Evolutionary conservation across 2,888 invertebrate genomes (phyloP), one percentile per base, ranked within the genome.

Genomic region (Drosophila paracracens): DNA sequence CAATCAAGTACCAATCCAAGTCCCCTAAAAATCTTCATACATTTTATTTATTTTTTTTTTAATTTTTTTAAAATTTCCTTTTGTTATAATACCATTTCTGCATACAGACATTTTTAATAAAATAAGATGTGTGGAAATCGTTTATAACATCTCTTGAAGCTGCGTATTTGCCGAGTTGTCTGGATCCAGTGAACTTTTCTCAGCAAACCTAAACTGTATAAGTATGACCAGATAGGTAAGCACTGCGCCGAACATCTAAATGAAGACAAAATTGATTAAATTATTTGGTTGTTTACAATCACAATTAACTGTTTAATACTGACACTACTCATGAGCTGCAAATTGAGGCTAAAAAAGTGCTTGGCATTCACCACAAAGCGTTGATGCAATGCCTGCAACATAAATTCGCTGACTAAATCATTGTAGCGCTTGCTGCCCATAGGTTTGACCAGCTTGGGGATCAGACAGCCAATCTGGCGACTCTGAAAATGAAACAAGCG

Each of bases 331-430:
- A 93, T 67, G 0, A 93, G 69, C 33, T 91, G 86, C 59, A 93
- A 79, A 79, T 93, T 92, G 10, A 93, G 85, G 36, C 71, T 88
- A 29, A 93, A 93, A 75, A 93, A 93, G 11, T 92, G 91, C 76
- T 92, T 93, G 40, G 93, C 93, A 4, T 92, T 91, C 10, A 93
- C 85, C 21, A 86, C 74, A 38, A 93, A 92, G 7, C 89, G 90
- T 69, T 93, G 93, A 79, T 93, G 93, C 6, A 93, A 74, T 2
- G 91, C 88, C 74, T 93, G 93, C 35, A 93, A 54, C 0, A 92
- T 89, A 66, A 93, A 93, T 18, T 93, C 92, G n/a, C 81, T 91
- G 8, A 93, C 88, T 60, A 93, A 76, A 62, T 91, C 88, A 51
- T 93, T 93, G 57, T 92, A 93, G 0, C 89, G 83, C 43, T 92